Evolutionary conservation across 2,888 invertebrate genomes (phyloP), one percentile per base, ranked within the genome.

Genomic region (Aporophyla nigra): DNA sequence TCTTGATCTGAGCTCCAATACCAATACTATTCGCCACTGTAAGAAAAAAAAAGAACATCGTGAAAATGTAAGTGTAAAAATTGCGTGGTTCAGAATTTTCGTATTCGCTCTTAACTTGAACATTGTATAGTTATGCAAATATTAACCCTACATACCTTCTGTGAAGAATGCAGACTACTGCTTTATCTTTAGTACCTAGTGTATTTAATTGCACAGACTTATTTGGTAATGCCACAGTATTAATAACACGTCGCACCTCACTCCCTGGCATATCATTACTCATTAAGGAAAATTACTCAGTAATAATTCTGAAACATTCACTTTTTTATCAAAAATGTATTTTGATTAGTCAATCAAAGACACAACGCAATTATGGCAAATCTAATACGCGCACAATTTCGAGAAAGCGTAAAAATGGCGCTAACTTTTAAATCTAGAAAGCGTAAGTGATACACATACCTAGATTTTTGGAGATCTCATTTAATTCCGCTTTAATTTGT

Each of bases 371-470:
- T 80, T 74, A 61, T 53, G 19, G 49, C 19, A 51, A 54, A 71
- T 56, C 33, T 59, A 59, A 56, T 69, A 51, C 62, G 71, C 10
- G 51, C 73, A 65, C n/a, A 71, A 80, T 70, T 76, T 46, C 46
- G 53, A 53, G 85, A 84, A 84, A 84, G 84, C 86, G 78, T 76
- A 68, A 71, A 85, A 83, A 62, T 51, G 1, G 14, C n/a, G 27
- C 65, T 63, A 71, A 76, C 72, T 84, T 75, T 78, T 73, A 78
- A 83, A 63, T 83, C 68, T 78, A 83, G 86, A 84, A 82, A 84
- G 86, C 65, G 78, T 82, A 84, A 84, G 86, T 84, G 70, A 73
- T 78, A 82, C 74, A 84, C 71, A 82, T 85, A 46, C 33, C 73
- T 71, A 69, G 33, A 77, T 76, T 74, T 59, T 77, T 66, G n/a